Evolutionary conservation across 2,888 invertebrate species (phyloP).

Genomic region (Ophraella communa): DNA sequence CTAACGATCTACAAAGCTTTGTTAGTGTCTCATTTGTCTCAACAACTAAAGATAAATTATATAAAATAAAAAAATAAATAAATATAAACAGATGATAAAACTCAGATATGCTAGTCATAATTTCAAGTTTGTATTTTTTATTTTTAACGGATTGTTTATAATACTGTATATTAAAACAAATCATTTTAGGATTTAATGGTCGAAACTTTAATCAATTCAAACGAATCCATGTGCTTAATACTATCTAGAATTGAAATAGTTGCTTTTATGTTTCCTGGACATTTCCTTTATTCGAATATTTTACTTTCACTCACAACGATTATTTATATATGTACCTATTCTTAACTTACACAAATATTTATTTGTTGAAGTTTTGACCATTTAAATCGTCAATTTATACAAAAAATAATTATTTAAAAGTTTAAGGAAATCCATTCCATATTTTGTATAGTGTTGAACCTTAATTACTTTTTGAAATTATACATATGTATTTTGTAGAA

Average conservation of each 20-base stretch:
- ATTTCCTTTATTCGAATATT: too few relatives aligned
- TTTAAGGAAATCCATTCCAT: constrained; percentile 8
- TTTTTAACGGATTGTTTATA: neutral
- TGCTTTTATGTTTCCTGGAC: too few relatives aligned
- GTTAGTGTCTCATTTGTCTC: neutral
- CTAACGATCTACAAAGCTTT: neutral
- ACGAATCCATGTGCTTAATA: too few relatives aligned
- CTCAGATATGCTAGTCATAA: neutral
- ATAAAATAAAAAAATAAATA: neutral
- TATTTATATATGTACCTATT: neutral
- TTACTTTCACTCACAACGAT: too few relatives aligned
- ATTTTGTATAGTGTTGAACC: constrained; percentile 27
- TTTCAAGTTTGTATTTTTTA: neutral
- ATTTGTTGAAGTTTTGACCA: constrained; percentile 6
- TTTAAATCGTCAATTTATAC: constrained; percentile 1
- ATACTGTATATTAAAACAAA: neutral
- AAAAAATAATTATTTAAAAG: constrained; percentile 13
- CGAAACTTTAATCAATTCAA: neutral
- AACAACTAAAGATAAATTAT: neutral
- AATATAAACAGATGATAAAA: neutral
- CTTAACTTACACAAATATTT: neutral
- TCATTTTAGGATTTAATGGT: constrained; percentile 8
- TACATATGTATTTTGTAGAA: constrained; percentile 47
- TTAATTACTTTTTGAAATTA: constrained; percentile 28
- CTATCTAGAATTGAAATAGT: too few relatives aligned